Percentiles rank a stretch among this genome's conserved stretches.
Conservation (phyloP, 2,113 vertebrate genomes). For the Tonatia bakeri region DNA sequence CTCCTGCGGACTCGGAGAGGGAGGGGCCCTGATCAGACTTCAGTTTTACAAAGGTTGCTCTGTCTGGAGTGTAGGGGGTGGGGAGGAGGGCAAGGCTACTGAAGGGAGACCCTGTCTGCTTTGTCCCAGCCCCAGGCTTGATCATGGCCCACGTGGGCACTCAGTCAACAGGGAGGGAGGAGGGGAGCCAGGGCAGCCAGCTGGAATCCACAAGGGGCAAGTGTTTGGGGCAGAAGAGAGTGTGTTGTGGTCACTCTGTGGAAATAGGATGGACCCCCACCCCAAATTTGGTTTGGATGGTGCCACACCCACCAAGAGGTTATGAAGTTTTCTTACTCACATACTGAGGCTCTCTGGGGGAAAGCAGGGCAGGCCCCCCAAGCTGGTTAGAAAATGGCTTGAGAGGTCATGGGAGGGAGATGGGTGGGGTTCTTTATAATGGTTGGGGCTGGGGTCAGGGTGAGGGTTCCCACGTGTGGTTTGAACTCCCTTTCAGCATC, state of each 20-base stretch:
- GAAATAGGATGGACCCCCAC: not conserved
- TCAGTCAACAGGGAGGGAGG: not conserved
- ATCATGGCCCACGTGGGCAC: not conserved
- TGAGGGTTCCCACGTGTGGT: not conserved
- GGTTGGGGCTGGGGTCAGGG: not conserved
- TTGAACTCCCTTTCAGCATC: not conserved
- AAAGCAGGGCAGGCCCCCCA: too few relatives aligned
- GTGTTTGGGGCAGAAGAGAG: not conserved
- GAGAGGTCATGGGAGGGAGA: not conserved
- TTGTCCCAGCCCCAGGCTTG: not conserved
- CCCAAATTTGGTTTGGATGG: not conserved
- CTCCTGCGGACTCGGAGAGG: not conserved
- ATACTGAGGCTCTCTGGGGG: not conserved
- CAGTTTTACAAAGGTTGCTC: not conserved
- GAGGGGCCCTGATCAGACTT: not conserved
- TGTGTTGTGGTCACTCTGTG: not conserved
- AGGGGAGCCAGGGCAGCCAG: not conserved
- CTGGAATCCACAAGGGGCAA: not conserved
- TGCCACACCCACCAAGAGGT: not conserved
- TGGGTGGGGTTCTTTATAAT: not conserved
- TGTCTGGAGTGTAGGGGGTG: not conserved
- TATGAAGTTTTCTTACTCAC: not conserved
- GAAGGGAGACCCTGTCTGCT: conserved; percentile 3
- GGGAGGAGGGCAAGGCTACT: not conserved
- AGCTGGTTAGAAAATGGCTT: not conserved